Evolutionary conservation across 1,140 invertebrate genomes (phyloP), one percentile per base, ranked within the genome.

Genomic region (Heliconius nattereri): DNA sequence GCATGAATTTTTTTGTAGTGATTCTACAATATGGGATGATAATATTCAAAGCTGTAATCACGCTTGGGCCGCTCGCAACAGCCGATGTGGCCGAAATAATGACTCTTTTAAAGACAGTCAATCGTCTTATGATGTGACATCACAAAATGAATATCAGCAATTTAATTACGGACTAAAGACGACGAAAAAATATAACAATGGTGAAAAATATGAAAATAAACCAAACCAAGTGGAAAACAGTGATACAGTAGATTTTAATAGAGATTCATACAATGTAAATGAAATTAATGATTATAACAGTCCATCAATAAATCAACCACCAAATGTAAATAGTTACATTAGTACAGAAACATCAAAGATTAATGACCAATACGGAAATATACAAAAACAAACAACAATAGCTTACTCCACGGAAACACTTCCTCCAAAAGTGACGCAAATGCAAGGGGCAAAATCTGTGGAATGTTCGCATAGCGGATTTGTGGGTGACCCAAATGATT

Each of bases 1-100:
- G 88, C 96, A 96, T 84, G 96, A 97, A 84, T 98, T 97, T 91
- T 94, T 94, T 16, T 98, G 97, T 87, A 96, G 96, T 26, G 94
- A 95, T 70, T 96, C 96, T 80, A 97, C 97, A 11, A 95, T 97
- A 79, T 98, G 97, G 96, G 97, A 97, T 92, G 95, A 96, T 74
- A 89, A 95, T 7, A 88, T 95, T 73, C 91, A 95, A 90, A 95
- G 94, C 13, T 97, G 97, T 89, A 97, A 97, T 91, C 95, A 97
- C 89, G 92, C 95, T 54, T 95, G 95, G 95, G 95, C 95, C 72
- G 96, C 96, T 35, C 89, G 91, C 70, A 87, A 91, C 71, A 86
- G 84, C 45, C 84, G 86, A 71, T 94, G 93, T 83, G 85, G 87
- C 13, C 79, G 83, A 78, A 81, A 75, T 32, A 66, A 29, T 26